Conservation (phyloP, 2,113 vertebrate genomes). For the Silurus asotus region DNA sequence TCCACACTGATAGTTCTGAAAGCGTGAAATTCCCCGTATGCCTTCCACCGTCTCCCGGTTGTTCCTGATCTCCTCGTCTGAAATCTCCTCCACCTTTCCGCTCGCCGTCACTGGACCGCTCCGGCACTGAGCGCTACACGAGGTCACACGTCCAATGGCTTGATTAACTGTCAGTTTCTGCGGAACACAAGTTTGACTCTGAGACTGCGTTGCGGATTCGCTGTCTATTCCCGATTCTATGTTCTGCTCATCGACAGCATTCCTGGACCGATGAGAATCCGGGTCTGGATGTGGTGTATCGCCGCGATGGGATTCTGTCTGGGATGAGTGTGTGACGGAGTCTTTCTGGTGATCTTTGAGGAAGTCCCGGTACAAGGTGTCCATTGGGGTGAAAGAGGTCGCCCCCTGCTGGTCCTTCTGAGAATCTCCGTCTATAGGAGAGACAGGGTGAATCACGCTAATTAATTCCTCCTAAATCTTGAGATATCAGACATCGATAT, state of each 20-base stretch:
- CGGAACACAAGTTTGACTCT: constrained; percentile 51
- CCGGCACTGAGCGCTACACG: constrained; percentile 49
- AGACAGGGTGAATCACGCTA: neutral
- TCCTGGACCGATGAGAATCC: constrained; percentile 36
- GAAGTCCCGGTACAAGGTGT: constrained; percentile 68
- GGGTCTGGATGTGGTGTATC: neutral
- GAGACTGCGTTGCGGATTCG: neutral
- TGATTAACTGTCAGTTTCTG: constrained; percentile 65
- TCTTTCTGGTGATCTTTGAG: constrained; percentile 47
- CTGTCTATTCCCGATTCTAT: neutral
- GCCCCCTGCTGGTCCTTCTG: constrained; percentile 60
- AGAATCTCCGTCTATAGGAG: constrained; percentile 61
- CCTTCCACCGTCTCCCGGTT: constrained; percentile 82
- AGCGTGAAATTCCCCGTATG: constrained; percentile 81
- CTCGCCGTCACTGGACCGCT: constrained; percentile 68
- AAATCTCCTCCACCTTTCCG: constrained; percentile 76
- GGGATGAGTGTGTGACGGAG: neutral
- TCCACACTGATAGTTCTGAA: constrained; percentile 84
- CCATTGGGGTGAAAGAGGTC: constrained; percentile 58
- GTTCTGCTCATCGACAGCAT: neutral
- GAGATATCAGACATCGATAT: neutral
- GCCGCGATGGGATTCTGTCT: neutral
- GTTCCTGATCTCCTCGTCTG: constrained; percentile 82
- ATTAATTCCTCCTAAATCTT: neutral
- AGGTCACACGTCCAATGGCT: constrained; percentile 70